Evolutionary conservation across 2,797 vertebrate genomes (phyloP).

Genomic region (Chrosomus eos): DNA sequence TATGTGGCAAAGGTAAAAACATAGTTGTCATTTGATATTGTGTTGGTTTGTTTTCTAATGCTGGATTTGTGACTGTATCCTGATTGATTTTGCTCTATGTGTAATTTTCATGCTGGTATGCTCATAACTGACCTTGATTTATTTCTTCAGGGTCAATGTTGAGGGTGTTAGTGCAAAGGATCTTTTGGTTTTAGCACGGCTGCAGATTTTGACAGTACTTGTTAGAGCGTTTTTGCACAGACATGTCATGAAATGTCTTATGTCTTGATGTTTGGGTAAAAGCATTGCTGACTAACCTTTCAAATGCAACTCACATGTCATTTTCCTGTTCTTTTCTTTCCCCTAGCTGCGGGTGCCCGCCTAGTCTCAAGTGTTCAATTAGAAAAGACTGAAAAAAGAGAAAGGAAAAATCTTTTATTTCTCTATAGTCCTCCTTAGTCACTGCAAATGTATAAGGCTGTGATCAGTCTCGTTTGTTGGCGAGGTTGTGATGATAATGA

Average conservation of each 20-base stretch:
- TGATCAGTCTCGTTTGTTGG: neutral
- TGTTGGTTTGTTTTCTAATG: neutral
- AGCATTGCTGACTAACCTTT: slow-evolving; percentile 27
- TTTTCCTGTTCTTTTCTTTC: slow-evolving; percentile 25
- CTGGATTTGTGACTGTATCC: neutral
- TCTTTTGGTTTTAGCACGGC: neutral
- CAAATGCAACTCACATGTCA: neutral
- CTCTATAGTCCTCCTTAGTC: slow-evolving; percentile 8
- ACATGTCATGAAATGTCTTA: neutral
- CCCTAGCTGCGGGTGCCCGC: neutral
- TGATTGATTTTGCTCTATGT: neutral
- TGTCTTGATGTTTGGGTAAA: neutral
- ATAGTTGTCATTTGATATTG: neutral
- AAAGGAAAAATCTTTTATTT: slow-evolving; percentile 10
- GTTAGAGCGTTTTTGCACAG: neutral
- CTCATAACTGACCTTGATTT: neutral
- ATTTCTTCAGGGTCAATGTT: neutral
- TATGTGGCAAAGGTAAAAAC: neutral
- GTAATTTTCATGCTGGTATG: neutral
- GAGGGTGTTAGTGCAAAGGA: neutral
- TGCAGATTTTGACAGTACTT: neutral
- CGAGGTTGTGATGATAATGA: neutral
- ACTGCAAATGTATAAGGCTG: neutral
- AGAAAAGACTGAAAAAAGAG: slow-evolving; percentile 16
- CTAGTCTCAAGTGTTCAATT: slow-evolving; percentile 13